These are phyloP conservation scores for Cynopterus brachyotis DNA, from an alignment of 2,113 vertebrate genomes.

Conservation along the genomic window DNA sequence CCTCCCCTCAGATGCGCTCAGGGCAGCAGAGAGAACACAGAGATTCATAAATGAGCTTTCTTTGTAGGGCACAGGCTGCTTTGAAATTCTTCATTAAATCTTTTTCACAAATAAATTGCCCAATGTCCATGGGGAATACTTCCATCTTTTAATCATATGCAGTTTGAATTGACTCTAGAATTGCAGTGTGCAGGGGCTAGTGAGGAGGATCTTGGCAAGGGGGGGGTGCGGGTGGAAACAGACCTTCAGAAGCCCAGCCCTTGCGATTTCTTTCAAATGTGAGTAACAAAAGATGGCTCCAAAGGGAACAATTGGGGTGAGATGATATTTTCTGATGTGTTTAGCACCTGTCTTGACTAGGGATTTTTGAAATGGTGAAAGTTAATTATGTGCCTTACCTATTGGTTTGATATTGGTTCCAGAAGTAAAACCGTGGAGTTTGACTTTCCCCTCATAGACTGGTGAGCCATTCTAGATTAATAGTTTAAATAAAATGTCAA, in stretches of 20 bases:
- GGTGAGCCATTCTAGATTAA: slow-evolving; percentile 69
- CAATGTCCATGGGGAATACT: slow-evolving; percentile 59
- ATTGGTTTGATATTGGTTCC: slow-evolving; percentile 52
- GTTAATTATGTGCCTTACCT: slow-evolving; percentile 58
- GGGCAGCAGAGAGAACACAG: slow-evolving; percentile 59
- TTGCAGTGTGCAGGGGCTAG: slow-evolving; percentile 31
- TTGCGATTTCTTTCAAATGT: slow-evolving; percentile 37
- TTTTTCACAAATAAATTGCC: slow-evolving; percentile 71
- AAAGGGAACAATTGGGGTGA: not conserved
- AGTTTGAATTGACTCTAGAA: slow-evolving; percentile 52
- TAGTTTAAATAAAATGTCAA: slow-evolving; percentile 75
- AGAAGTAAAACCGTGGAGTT: slow-evolving; percentile 53
- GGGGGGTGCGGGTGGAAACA: not conserved
- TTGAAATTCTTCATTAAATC: slow-evolving; percentile 81
- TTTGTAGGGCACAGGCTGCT: slow-evolving; percentile 71
- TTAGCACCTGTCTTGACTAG: not conserved
- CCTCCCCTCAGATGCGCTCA: slow-evolving; percentile 26
- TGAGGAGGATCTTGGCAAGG: not conserved
- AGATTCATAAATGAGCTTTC: slow-evolving; percentile 72
- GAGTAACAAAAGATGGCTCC: slow-evolving; percentile 60
- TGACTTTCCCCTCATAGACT: slow-evolving; percentile 36
- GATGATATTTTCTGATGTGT: slow-evolving; percentile 35
- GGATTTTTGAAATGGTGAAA: slow-evolving; percentile 65
- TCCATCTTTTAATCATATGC: slow-evolving; percentile 55
- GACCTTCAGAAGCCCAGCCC: not conserved